phyloP scores from a whole-genome alignment of 2,888 invertebrate genomes.

The Cosmopolites sordidus region DNA sequence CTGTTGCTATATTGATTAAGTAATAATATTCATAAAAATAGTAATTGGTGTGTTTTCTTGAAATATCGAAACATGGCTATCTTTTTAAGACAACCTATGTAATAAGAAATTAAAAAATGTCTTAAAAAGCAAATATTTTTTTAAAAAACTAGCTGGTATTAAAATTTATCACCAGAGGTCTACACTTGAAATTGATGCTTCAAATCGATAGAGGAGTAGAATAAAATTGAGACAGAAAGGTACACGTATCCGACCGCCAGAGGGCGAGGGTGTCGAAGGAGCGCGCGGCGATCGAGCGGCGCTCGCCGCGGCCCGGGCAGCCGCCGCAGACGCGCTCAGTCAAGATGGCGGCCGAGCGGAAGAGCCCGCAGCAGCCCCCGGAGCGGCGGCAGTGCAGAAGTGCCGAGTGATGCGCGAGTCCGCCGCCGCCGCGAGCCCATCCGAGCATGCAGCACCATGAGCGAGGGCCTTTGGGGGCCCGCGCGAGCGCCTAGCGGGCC shows the following conservation, averaged over 20 bases:
- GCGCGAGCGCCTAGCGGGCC: conserved; percentile 46
- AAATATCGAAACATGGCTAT: no score
- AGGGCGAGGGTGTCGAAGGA: conserved; percentile 23
- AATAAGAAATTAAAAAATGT: no score
- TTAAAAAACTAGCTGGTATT: no score
- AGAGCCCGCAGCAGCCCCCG: conserved; percentile 47
- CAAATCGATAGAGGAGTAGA: no score
- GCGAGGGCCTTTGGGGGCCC: conserved; percentile 44
- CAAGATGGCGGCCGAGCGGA: conserved; percentile 47
- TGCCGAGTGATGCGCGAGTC: conserved; percentile 52
- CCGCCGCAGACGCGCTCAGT: conserved; percentile 48
- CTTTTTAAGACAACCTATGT: no score
- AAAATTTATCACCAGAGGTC: no score
- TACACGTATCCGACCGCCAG: neutral
- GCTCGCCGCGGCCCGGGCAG: conserved; percentile 43
- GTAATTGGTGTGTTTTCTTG: no score
- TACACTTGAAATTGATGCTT: no score
- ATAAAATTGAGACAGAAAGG: neutral
- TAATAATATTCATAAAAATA: no score
- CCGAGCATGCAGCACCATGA: conserved; percentile 47
- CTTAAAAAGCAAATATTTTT: no score
- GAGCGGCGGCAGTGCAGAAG: conserved; percentile 52
- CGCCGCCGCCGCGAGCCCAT: conserved; percentile 37
- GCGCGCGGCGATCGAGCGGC: conserved; percentile 36
- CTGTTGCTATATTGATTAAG: no score